Evolutionary conservation across 1,140 invertebrate species (phyloP), one percentile per base, ranked within the genome.

Genomic region (Bilobella aurantiaca): DNA sequence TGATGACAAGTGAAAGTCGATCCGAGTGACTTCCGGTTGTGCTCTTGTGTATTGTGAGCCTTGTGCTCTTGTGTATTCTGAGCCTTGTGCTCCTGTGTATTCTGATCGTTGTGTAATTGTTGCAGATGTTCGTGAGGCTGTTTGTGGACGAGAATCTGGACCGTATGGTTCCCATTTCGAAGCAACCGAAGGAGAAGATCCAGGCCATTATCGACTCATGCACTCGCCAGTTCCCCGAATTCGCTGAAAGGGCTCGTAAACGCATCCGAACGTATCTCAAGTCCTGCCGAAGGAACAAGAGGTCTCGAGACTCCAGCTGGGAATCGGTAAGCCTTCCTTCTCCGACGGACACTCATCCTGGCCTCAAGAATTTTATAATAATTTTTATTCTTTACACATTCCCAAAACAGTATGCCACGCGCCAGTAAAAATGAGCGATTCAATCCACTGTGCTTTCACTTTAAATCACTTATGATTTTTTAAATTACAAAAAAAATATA

Each of bases 61-160:
- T n/a, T n/a, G n/a, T n/a, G n/a, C n/a, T n/a, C n/a, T n/a, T n/a
- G n/a, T n/a, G n/a, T n/a, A n/a, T n/a, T n/a, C n/a, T n/a, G n/a
- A n/a, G n/a, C n/a, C n/a, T 42, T 42, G 8, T 42, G 37, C n/a
- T 8, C 8, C n/a, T 42, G n/a, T 42, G 37, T n/a, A 12, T 53
- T 18, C 14, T 18, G 23, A 18, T 23, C 21, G 14, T 67, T 49
- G 21, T 73, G 27, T 34, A 60, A 61, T 82, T 81, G 47, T 67
- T 74, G 70, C 83, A 97, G 93, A 96, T 97, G 93, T 96, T 97
- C 79, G 93, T 96, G 34, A 85, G 94, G 31, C 82, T 96, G 61
- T 97, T 97, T 78, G 94, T 96, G 47, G 94, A 97, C 77, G 94
- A 97, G 81, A 96, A 96, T 77, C 80, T 96, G 71, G 93, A 97